Evolutionary conservation across 2,797 vertebrate genomes (phyloP).

Genomic region (Sebastiscus albofasciatus): DNA sequence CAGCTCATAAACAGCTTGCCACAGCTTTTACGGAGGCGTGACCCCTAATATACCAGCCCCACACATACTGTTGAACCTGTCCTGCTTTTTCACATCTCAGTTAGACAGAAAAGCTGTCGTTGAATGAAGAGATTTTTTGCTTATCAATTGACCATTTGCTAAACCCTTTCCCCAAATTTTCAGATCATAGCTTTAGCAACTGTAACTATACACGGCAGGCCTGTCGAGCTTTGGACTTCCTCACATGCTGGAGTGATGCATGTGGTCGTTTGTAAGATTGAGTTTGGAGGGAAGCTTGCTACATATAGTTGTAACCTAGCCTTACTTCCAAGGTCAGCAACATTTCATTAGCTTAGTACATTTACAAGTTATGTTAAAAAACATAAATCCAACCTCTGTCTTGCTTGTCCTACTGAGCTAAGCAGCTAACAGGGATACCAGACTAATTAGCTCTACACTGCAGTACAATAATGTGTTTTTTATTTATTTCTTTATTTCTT

Average conservation of each 20-base stretch:
- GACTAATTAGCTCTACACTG: no score
- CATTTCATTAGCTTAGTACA: background rate
- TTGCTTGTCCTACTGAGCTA: no score
- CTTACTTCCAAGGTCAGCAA: background rate
- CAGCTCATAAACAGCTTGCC: conserved; percentile 49
- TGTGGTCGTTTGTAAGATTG: no score
- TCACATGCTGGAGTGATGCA: background rate
- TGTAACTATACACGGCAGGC: background rate
- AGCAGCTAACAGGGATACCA: no score
- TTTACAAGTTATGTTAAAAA: no score
- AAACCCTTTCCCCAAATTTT: background rate
- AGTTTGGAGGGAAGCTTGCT: background rate
- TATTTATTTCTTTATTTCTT: no score
- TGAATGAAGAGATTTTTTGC: background rate
- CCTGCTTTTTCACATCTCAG: background rate
- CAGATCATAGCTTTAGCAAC: background rate
- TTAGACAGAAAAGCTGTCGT: conserved; percentile 6
- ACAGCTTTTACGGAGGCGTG: conserved; percentile 4
- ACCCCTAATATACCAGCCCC: conserved; percentile 5
- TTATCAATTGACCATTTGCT: background rate
- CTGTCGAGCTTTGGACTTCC: background rate
- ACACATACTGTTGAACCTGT: background rate
- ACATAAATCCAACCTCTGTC: no score
- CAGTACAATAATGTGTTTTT: no score
- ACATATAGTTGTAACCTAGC: no score